Evolutionary conservation across 2,113 vertebrate species (phyloP), one percentile per base, ranked within the genome.

Genomic region (Anoura caudifer): DNA sequence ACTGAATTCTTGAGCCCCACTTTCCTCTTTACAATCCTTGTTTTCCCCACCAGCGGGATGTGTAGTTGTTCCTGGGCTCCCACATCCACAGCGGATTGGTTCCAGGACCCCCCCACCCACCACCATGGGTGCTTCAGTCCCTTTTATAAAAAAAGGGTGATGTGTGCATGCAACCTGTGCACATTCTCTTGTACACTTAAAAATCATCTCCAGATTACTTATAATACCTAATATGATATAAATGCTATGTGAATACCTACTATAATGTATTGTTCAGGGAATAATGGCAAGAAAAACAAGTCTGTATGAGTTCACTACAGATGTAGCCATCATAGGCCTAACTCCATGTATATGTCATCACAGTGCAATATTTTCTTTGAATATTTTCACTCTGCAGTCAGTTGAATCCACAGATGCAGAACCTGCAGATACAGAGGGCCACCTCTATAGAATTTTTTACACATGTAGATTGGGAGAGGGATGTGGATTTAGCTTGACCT

Each of bases 381-480:
- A 41, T 59, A 41, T 59, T 59, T 59, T 38, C 24, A 59, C 11
- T 41, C 79, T 54, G 52, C 4, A 2, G 79, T 59, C 38, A 24
- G 36, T 59, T 59, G 79, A 41, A 41, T 19, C 52, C 15, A 16
- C 9, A 26, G 33, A 5, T 11, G 52, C 52, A 17, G 77, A 80
- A 28, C 77, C 52, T 1, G 4, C 7, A 16, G 52, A 59, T 24
- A 28, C 24, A 81, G 52, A 81, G 36, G n/a, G 24, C 52, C 8
- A 3, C 26, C 24, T 31, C 52, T 10, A 16, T 11, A 38, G 17
- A 22, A 6, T 43, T 24, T 63, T 9, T n/a, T 73, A 5, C 20
- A n/a, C 19, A 6, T 3, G 5, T 7, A 12, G 15, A 2, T 6
- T 19, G 31, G 12, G 5, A 26, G 1, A n/a, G 50, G 50, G 56